Conservation (phyloP, 1,140 invertebrate genomes). For the Drosophila ambigua region DNA sequence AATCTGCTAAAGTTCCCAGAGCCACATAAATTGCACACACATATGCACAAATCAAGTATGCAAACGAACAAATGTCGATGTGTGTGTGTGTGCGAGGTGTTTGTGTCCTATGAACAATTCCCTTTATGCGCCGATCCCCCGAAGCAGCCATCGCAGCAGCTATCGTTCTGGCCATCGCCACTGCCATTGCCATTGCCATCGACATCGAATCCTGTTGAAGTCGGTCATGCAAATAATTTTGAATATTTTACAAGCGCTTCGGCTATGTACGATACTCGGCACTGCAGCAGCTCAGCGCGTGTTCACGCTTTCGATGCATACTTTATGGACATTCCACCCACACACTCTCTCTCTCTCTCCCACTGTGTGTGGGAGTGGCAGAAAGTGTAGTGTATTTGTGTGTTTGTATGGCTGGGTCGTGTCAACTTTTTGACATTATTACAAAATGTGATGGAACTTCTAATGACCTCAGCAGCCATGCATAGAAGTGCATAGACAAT, state of each 20-base stretch:
- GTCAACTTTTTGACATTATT: slow-evolving; percentile 59
- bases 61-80: slow-evolving; percentile 66
- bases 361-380: neutral
- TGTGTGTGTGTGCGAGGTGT: slow-evolving; percentile 22
- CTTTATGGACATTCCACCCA: slow-evolving; percentile 51
- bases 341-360: too few species aligned
- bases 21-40: slow-evolving; percentile 72
- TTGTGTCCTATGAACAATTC: slow-evolving; percentile 31
- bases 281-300: slow-evolving; percentile 27
- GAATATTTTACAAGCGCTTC: slow-evolving; percentile 77
- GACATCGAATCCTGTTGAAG: slow-evolving; percentile 37
- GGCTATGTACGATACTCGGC: slow-evolving; percentile 28
- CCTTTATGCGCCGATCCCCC: slow-evolving; percentile 14
- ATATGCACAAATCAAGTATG: slow-evolving; percentile 74
- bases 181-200: slow-evolving; percentile 2
- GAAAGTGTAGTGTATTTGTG: neutral
- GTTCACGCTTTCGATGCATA: slow-evolving; percentile 69
- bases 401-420: slow-evolving; percentile 14
- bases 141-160: neutral
- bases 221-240: slow-evolving; percentile 75
- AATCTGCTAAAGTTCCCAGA: slow-evolving; percentile 76
- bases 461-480: slow-evolving; percentile 37
- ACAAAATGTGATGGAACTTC: slow-evolving; percentile 33
- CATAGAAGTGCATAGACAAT: slow-evolving; percentile 35
- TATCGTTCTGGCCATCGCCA: slow-evolving; percentile 8